Conservation (phyloP, 2,113 vertebrate genomes). For the Sinosuthora webbiana region DNA sequence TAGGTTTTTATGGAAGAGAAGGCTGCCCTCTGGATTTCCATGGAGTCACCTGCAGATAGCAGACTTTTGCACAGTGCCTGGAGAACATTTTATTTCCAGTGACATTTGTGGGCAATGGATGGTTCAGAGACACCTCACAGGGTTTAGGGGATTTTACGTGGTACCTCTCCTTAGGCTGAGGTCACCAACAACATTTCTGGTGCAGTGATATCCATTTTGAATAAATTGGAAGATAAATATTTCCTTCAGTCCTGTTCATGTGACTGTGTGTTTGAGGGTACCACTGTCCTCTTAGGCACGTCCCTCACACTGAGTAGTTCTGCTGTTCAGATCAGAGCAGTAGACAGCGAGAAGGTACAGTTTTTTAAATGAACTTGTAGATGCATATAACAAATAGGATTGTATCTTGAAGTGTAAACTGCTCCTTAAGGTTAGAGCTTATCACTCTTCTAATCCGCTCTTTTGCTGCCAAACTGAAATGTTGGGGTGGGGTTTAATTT, state of each 20-base stretch:
- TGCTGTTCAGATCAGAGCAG: not conserved
- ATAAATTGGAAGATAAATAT: not conserved
- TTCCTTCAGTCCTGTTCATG: not conserved
- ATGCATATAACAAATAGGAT: not conserved
- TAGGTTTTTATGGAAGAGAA: not conserved
- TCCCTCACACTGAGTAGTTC: not conserved
- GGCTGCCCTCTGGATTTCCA: not conserved
- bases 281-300: not conserved
- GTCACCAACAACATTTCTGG: not conserved
- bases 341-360: not conserved
- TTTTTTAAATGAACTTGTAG: not conserved
- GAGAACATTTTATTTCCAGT: not conserved
- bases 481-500: rapidly evolving
- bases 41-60: not conserved
- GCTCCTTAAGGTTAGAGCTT: not conserved
- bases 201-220: not conserved
- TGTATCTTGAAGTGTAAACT: not conserved
- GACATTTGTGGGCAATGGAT: not conserved
- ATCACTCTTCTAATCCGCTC: not conserved
- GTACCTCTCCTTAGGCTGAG: not conserved
- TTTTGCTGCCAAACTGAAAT: not conserved
- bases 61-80: not conserved
- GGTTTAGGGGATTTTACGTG: not conserved
- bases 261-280: not conserved
- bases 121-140: not conserved